phyloP scores from a whole-genome alignment of 2,113 vertebrate genomes.

The Percopsis transmontana region DNA sequence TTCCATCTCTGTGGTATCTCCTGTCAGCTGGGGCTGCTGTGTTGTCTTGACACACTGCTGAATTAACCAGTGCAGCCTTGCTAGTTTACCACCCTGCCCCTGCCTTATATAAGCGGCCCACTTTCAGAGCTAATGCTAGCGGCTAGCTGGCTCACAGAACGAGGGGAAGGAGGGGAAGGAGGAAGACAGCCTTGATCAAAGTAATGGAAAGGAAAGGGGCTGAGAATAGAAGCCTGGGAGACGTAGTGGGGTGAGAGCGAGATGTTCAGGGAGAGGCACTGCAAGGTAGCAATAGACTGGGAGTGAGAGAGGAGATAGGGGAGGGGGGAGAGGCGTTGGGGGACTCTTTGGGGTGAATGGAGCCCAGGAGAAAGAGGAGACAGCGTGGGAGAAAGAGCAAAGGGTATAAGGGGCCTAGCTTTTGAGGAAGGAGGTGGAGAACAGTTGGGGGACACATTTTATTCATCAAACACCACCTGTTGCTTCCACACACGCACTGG shows the following conservation, averaged over 20 bases:
- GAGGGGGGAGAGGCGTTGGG: not conserved
- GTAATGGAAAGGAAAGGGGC: too few relatives aligned
- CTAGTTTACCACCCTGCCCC: conserved; percentile 39
- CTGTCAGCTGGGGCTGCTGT: conserved; percentile 48
- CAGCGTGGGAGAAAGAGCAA: not conserved
- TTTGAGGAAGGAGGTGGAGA: conserved; percentile 8
- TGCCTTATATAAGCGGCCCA: conserved; percentile 66
- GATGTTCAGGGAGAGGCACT: too few relatives aligned
- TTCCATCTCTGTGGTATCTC: conserved; percentile 68
- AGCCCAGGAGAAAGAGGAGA: not conserved
- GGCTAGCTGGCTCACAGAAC: conserved; percentile 43
- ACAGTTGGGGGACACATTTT: conserved; percentile 28
- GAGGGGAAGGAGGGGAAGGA: conserved; percentile 24
- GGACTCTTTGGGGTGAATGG: not conserved
- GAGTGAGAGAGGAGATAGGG: conserved; percentile 8
- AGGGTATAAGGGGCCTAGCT: not conserved
- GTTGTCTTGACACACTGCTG: conserved; percentile 50
- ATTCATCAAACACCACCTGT: conserved; percentile 31
- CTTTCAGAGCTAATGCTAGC: conserved; percentile 47
- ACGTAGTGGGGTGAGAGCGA: conserved; percentile 12
- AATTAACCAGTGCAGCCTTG: conserved; percentile 55
- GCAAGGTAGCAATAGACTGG: conserved; percentile 12
- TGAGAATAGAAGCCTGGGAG: not conserved
- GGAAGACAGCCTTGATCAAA: not conserved
- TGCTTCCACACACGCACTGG: conserved; percentile 16